Conservation (phyloP, 2,113 vertebrate genomes). For the Falco punctatus region DNA sequence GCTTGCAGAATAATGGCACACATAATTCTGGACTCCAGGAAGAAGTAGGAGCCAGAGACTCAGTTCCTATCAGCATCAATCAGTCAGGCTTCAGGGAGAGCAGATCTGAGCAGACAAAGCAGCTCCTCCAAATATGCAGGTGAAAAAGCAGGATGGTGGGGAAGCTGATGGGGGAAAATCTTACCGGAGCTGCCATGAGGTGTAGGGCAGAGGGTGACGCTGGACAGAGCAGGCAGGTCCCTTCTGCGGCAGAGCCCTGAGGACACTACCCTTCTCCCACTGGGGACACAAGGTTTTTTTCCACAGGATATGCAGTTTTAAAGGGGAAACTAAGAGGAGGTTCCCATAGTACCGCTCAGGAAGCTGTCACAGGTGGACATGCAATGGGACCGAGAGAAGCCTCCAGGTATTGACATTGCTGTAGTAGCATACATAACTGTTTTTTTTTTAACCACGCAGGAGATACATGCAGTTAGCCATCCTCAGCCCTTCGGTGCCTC, state of each 20-base stretch:
- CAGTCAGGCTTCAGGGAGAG: neutral
- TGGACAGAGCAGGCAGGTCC: neutral
- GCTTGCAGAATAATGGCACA: neutral
- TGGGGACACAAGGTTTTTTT: neutral
- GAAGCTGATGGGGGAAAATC: neutral
- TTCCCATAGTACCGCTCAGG: neutral
- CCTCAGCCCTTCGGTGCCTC: neutral
- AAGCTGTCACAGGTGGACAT: neutral
- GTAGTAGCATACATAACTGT: accelerated
- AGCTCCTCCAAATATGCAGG: neutral
- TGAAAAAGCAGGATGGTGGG: neutral
- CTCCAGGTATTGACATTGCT: accelerated
- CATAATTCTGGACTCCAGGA: neutral
- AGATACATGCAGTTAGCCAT: neutral
- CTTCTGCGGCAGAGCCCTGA: neutral
- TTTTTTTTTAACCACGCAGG: neutral
- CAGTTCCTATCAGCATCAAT: neutral
- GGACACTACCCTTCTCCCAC: neutral
- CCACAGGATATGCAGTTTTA: neutral
- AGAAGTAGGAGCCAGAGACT: neutral
- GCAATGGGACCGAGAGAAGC: neutral
- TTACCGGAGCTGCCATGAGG: accelerated
- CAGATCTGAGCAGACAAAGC: neutral
- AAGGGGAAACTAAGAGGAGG: neutral
- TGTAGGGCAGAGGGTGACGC: neutral